Evolutionary conservation across 2,113 vertebrate genomes (phyloP).

Genomic region (Pelecanus crispus): DNA sequence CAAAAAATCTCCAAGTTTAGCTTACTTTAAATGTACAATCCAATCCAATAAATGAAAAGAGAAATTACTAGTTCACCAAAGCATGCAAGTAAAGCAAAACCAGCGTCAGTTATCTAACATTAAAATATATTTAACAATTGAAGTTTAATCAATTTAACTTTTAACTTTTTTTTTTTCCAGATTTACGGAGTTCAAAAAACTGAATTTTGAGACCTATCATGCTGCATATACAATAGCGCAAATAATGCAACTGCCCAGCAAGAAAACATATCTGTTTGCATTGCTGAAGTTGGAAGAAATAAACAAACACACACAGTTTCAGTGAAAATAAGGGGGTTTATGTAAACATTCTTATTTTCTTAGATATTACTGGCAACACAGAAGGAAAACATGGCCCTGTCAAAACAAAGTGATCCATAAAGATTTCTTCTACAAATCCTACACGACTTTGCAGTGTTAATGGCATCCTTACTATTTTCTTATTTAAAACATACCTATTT

Average conservation of each 20-base stretch:
- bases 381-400: not conserved
- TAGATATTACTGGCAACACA: not conserved
- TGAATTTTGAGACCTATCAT: not conserved
- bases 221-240: not conserved
- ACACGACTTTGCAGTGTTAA: not conserved
- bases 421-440: not conserved
- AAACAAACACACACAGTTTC: not conserved
- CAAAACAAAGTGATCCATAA: not conserved
- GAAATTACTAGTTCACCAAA: not conserved
- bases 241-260: not conserved
- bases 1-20: constrained; percentile 21
- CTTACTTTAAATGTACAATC: constrained; percentile 18
- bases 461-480: not conserved
- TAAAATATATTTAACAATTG: not conserved
- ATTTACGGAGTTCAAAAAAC: not conserved
- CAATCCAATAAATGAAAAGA: not conserved
- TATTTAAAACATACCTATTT: constrained; percentile 80
- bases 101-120: not conserved
- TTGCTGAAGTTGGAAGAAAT: not conserved
- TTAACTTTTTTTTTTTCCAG: not conserved
- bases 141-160: not conserved
- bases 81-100: not conserved
- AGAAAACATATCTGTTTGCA: not conserved
- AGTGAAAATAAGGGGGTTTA: not conserved
- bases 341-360: not conserved